Percentiles rank a stretch among this genome's conserved stretches.
These are phyloP conservation scores for Gobius niger DNA, from an alignment of 2,113 vertebrate species.

Conservation along the genomic window DNA sequence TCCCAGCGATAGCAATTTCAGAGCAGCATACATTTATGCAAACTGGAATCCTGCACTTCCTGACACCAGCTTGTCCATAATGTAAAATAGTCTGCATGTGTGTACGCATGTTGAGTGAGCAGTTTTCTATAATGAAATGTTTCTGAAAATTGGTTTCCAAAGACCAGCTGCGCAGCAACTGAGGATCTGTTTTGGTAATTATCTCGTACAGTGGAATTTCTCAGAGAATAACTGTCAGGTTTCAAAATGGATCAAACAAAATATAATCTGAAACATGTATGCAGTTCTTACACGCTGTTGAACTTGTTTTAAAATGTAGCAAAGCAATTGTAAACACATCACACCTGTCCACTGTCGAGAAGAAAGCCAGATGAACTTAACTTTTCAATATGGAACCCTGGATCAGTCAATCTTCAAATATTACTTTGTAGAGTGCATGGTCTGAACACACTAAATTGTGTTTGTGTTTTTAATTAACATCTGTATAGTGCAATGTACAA, in stretches of 20 bases:
- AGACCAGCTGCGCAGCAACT: conserved; percentile 71
- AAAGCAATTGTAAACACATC: background rate
- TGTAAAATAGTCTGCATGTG: conserved; percentile 9
- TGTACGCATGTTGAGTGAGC: conserved; percentile 59
- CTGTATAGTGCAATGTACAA: too few species aligned
- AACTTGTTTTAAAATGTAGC: conserved; percentile 37
- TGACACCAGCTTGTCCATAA: conserved; percentile 32
- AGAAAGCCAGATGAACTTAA: background rate
- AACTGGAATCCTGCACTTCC: conserved; percentile 27
- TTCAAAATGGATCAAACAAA: conserved; percentile 79
- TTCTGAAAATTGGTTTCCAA: conserved; percentile 71
- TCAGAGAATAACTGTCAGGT: conserved; percentile 75
- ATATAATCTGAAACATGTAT: conserved; percentile 61
- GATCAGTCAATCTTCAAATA: too few species aligned
- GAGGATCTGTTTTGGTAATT: conserved; percentile 78
- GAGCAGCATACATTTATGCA: conserved; percentile 45
- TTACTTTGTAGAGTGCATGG: too few species aligned
- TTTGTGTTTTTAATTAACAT: too few species aligned
- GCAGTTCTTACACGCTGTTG: conserved; percentile 46
- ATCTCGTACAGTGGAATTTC: conserved; percentile 57
- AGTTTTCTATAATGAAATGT: conserved; percentile 68
- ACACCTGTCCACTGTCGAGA: background rate
- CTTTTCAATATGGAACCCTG: too few species aligned
- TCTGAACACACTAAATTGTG: too few species aligned
- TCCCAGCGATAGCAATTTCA: conserved; percentile 49